A percentile compares a stretch with the other conserved stretches of the same genome.
phyloP scores from a whole-genome alignment of 1,140 invertebrate genomes.

The Hyles vespertilio region DNA sequence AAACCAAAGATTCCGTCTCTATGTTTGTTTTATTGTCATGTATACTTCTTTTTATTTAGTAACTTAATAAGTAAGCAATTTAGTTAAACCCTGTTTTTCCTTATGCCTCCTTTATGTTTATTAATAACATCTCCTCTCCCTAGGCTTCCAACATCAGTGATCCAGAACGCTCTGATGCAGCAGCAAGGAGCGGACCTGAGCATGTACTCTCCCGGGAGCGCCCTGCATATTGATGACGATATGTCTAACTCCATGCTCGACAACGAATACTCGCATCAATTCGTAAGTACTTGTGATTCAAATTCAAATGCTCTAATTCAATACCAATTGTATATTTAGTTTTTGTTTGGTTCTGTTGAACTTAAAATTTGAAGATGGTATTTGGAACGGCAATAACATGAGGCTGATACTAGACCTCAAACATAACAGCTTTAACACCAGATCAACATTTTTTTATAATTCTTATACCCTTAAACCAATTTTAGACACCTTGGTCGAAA shows the following conservation, averaged over 20 bases:
- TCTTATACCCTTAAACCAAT: too few species aligned
- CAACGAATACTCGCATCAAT: constrained; percentile 51
- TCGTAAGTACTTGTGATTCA: constrained; percentile 41
- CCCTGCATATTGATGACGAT: constrained; percentile 56
- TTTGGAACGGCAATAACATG: not conserved
- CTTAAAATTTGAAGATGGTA: not conserved
- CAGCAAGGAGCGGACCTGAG: constrained; percentile 64
- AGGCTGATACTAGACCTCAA: not conserved
- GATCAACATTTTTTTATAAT: too few species aligned
- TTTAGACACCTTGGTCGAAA: not conserved
- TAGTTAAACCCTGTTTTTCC: too few species aligned
- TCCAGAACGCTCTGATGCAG: constrained; percentile 68
- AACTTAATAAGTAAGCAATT: too few species aligned
- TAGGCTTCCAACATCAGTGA: constrained; percentile 68
- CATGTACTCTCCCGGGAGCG: constrained; percentile 58
- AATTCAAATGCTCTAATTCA: too few species aligned
- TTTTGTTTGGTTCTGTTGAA: too few species aligned
- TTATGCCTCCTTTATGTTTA: too few species aligned
- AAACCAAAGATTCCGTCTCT: too few species aligned
- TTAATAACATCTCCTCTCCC: constrained; percentile 11
- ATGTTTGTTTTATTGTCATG: too few species aligned
- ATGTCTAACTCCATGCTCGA: constrained; percentile 59
- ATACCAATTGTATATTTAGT: too few species aligned
- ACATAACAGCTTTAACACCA: not conserved
- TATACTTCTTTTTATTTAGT: too few species aligned